A percentile compares a stretch with the other conserved stretches of the same genome.
These are phyloP conservation scores for Hypsibius dujardini DNA, from an alignment of 1,140 invertebrate species.

Conservation along the genomic window DNA sequence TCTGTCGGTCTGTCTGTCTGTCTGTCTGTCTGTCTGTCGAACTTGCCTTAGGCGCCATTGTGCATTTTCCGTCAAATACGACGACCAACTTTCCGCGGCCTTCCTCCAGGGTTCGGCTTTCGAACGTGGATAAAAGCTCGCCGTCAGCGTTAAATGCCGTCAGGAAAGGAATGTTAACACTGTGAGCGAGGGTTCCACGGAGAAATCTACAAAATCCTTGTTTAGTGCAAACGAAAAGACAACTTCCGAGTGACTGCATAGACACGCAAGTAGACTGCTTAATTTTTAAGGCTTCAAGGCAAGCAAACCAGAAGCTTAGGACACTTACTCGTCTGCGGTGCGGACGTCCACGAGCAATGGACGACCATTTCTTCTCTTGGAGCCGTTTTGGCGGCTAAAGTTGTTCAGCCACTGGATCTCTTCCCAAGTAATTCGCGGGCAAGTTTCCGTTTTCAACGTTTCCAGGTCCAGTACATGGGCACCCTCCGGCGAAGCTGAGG, in stretches of 20 bases:
- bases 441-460: constrained; percentile 50
- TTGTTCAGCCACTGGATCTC: constrained; percentile 58
- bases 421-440: constrained; percentile 60
- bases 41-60: constrained; percentile 31
- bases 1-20: no score
- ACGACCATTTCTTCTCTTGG: constrained; percentile 37
- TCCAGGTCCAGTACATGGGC: constrained; percentile 47
- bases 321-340: constrained; percentile 46
- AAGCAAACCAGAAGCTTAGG: not conserved
- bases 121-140: constrained; percentile 41
- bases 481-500: constrained; percentile 39
- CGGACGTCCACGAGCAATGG: constrained; percentile 58
- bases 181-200: constrained; percentile 47
- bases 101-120: constrained; percentile 41
- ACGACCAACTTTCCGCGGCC: constrained; percentile 49
- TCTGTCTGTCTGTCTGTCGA: no score
- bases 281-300: no score
- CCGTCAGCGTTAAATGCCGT: constrained; percentile 46
- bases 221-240: no score
- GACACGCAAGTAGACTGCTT: no score
- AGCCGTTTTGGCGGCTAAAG: constrained; percentile 28
- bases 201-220: no score
- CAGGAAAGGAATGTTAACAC: constrained; percentile 52
- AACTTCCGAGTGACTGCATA: no score
- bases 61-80: constrained; percentile 42